Evolutionary conservation across 2,888 invertebrate species (phyloP).

Genomic region (Malachius bipustulatus): DNA sequence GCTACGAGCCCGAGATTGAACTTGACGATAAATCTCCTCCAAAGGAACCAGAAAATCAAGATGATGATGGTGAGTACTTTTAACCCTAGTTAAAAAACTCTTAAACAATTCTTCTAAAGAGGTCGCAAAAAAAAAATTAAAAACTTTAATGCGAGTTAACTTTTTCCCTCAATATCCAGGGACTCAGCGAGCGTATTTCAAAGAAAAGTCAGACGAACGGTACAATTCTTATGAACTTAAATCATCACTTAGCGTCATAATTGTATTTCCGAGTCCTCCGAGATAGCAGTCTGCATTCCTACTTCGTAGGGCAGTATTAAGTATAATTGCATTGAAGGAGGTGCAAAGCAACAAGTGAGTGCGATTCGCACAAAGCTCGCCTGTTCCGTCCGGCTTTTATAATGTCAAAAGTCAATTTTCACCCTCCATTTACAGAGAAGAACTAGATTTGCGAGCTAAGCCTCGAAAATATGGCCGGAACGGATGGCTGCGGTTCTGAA

Average conservation of each 20-base stretch:
- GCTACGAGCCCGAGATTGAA: constrained; percentile 35
- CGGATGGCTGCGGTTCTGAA: constrained; percentile 18
- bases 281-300: too few relatives aligned
- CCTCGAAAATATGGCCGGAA: constrained; percentile 26
- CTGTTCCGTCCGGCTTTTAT: constrained; percentile 31
- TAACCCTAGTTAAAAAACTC: too few relatives aligned
- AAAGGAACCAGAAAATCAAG: constrained; percentile 17
- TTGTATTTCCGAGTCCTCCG: too few relatives aligned
- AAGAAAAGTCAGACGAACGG: too few relatives aligned
- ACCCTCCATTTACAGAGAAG: constrained; percentile 35
- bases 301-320: too few relatives aligned
- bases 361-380: constrained; percentile 28
- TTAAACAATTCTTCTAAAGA: too few relatives aligned
- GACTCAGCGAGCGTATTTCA: too few relatives aligned
- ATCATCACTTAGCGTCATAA: too few relatives aligned
- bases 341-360: constrained; percentile 24
- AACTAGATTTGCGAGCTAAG: constrained; percentile 27
- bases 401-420: constrained; percentile 36
- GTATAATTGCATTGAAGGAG: constrained; percentile 24
- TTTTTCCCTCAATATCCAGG: too few relatives aligned
- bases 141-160: too few relatives aligned
- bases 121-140: too few relatives aligned
- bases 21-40: constrained; percentile 25
- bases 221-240: too few relatives aligned
- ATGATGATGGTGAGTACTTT: constrained; percentile 26